These are phyloP conservation scores for Choloepus hoffmanni DNA, from an alignment of 2,113 vertebrate species.

Conservation along the genomic window DNA sequence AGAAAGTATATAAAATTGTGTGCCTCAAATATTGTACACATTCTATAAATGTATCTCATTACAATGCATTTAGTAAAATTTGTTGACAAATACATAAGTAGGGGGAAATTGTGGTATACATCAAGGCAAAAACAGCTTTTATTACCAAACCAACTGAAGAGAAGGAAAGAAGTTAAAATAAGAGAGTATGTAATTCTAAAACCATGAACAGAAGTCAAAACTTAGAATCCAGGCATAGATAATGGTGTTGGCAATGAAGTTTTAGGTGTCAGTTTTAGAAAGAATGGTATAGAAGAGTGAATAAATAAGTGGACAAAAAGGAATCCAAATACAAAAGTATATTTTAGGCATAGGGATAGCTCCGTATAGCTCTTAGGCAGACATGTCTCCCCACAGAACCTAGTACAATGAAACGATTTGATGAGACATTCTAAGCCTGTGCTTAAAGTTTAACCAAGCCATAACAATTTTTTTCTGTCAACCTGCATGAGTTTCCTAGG, in stretches of 20 bases:
- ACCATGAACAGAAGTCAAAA: conserved; percentile 19
- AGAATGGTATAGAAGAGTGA: background rate
- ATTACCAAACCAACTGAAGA: background rate
- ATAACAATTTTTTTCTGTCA: background rate
- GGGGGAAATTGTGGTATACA: background rate
- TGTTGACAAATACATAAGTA: conserved; percentile 1
- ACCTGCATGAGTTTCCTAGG: too few relatives aligned
- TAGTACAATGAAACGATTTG: background rate
- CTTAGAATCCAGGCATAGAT: conserved; percentile 14
- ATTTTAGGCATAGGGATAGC: background rate
- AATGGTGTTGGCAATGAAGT: conserved; percentile 35
- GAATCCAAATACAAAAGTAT: background rate
- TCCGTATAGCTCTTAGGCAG: background rate
- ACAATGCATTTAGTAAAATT: conserved; percentile 15
- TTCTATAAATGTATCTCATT: conserved; percentile 35
- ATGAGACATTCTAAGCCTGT: conserved; percentile 29
- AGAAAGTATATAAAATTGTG: conserved; percentile 23
- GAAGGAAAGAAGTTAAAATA: background rate
- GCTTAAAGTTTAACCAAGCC: conserved; percentile 1
- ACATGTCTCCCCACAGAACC: background rate
- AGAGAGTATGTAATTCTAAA: background rate
- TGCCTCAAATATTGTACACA: background rate
- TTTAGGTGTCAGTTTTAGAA: background rate
- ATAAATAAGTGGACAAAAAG: background rate
- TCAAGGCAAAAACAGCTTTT: conserved; percentile 7